Base-by-base conservation (phyloP, 2,113 vertebrate species). In the Lonchura striata region DNA sequence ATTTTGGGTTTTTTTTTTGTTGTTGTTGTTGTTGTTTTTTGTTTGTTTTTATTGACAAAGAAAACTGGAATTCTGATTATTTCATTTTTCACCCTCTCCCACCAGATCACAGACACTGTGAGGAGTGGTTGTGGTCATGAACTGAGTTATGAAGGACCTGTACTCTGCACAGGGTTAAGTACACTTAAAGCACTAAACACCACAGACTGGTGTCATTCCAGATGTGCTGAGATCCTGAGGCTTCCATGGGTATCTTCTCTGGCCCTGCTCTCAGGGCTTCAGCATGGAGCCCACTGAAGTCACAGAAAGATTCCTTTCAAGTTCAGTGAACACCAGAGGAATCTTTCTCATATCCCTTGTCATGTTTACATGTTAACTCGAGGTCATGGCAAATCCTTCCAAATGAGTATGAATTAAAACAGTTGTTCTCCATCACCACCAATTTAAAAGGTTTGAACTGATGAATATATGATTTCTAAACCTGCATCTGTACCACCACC, bases 361-460 rank as follows among this genome's bases (percentile, higher is more conserved):
- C 90, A 91, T 93, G 90, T 97, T 96, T 96, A 90, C 41, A 35
- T 68, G 90, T 95, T 93, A 95, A 91, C 52, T 68, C 0, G 4
- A 66, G 86, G 91, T 95, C 90, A 96, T 4, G 14, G 86, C 37
- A 92, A 94, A 85, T 92, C 52, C 50, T 82, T 94, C 75, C 85
- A 94, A 95, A 82, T 70, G 63, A 56, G 61, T 82, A 28, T 65
- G 87, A 90, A 95, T 86, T 92, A 70, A 88, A 95, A 88, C 92
- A 95, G 88, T 96, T 97, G 88, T 70, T 95, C 82, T 93, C 59
- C 71, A 74, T 96, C 81, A 93, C 17, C 30, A 85, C 76, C 79
- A 96, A 94, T 95, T 93, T 94, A 92, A 88, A 86, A 91, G 47
- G 82, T 63, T 71, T 94, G 65, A 96, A 91, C 74, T 94, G 95